A percentile compares a stretch with the other conserved stretches of the same genome.
Evolutionary conservation across 2,797 vertebrate genomes (phyloP).

Genomic region (Pantherophis vulpinus): DNA sequence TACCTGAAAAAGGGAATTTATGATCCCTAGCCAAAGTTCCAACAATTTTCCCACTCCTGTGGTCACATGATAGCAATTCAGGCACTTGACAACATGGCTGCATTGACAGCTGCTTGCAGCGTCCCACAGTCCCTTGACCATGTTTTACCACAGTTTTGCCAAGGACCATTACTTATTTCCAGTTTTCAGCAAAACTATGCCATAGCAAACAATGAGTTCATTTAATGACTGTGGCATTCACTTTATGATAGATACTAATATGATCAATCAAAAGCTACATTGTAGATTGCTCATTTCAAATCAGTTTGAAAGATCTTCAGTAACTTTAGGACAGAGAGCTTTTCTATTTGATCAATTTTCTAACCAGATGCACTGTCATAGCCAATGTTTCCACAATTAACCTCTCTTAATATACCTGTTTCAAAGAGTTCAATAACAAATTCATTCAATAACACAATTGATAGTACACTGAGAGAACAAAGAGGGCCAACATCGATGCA

Average conservation of each 20-base stretch:
- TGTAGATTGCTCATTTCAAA: neutral
- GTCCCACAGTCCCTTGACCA: accelerated
- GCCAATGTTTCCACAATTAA: neutral
- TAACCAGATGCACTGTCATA: neutral
- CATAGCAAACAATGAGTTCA: neutral
- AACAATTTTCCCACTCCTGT: neutral
- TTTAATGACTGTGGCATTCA: neutral
- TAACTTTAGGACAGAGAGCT: neutral
- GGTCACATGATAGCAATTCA: neutral
- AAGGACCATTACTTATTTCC: neutral
- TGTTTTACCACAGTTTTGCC: neutral
- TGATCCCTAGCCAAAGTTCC: neutral
- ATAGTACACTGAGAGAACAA: neutral
- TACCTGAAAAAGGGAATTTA: neutral
- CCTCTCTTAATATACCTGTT: neutral
- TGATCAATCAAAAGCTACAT: neutral
- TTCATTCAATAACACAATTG: no score
- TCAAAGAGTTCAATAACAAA: neutral
- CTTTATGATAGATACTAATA: neutral
- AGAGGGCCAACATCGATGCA: neutral
- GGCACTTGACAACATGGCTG: neutral
- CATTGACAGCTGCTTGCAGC: neutral
- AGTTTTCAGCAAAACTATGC: neutral
- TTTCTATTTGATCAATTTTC: neutral
- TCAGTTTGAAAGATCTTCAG: neutral